Evolutionary conservation across 2,113 vertebrate species (phyloP).

Genomic region (Hyaena hyaena): DNA sequence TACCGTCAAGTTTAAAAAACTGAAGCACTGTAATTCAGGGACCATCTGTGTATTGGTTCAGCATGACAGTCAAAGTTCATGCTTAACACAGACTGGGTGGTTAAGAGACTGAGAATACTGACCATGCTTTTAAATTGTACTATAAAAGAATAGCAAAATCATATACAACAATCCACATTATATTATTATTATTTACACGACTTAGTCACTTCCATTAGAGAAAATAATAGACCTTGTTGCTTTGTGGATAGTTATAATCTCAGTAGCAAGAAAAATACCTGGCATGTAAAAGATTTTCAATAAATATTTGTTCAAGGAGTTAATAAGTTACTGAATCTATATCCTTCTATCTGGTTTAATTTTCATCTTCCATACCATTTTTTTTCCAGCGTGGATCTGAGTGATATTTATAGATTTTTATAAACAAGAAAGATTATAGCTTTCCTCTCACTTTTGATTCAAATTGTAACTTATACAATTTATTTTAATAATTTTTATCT

Average conservation of each 20-base stretch:
- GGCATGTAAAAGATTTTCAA: not conserved
- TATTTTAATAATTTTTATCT: conserved; percentile 17
- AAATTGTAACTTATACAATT: not conserved
- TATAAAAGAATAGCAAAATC: not conserved
- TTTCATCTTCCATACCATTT: not conserved
- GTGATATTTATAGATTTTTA: not conserved
- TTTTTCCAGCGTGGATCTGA: not conserved
- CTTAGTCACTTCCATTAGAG: not conserved
- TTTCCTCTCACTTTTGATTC: not conserved
- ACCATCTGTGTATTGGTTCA: not conserved
- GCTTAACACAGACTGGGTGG: not conserved
- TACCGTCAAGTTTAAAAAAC: not conserved
- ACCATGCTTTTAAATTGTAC: not conserved
- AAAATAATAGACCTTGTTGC: not conserved
- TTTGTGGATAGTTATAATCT: not conserved
- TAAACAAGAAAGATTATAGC: not conserved
- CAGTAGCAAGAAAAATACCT: not conserved
- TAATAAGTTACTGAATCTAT: not conserved
- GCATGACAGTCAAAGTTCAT: not conserved
- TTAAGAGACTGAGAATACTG: not conserved
- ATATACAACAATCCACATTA: not conserved
- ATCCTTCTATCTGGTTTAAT: not conserved
- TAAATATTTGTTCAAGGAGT: not conserved
- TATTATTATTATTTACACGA: not conserved
- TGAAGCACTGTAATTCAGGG: not conserved